Conservation (phyloP, 2,797 vertebrate species). For the Varecia variegata region DNA sequence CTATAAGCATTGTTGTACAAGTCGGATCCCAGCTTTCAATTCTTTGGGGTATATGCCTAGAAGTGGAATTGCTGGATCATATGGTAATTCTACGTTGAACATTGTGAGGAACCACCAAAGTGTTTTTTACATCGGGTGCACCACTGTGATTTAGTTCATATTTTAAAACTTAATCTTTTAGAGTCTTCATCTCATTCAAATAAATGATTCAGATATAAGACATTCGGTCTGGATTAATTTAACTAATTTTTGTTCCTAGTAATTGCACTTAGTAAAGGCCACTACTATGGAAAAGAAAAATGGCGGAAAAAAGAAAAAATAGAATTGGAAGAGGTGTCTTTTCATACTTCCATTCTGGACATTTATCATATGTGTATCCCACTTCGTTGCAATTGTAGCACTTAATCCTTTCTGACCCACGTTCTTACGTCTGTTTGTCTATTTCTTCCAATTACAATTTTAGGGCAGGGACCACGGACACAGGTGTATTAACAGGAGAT, state of each 20-base stretch:
- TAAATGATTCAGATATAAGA: constrained; percentile 10
- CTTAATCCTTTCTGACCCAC: neutral
- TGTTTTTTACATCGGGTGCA: neutral
- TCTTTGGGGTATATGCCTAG: neutral
- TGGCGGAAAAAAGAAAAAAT: neutral
- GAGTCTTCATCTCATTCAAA: neutral
- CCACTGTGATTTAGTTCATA: neutral
- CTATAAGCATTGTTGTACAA: neutral
- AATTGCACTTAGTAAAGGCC: neutral
- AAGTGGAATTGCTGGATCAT: neutral
- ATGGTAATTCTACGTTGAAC: neutral
- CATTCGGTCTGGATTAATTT: neutral
- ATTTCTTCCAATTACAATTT: neutral
- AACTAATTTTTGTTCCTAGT: neutral
- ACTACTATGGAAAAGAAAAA: neutral
- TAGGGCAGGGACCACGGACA: neutral
- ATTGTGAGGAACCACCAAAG: neutral
- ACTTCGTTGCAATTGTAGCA: neutral
- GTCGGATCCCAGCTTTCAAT: neutral
- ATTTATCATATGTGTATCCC: neutral
- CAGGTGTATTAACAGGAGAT: neutral
- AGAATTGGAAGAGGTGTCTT: neutral
- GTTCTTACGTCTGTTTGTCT: neutral
- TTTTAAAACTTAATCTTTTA: neutral
- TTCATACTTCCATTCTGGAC: neutral